A percentile compares a stretch with the other conserved stretches of the same genome.
Evolutionary conservation across 2,113 vertebrate species (phyloP).

Genomic region (Orthonyx spaldingii): DNA sequence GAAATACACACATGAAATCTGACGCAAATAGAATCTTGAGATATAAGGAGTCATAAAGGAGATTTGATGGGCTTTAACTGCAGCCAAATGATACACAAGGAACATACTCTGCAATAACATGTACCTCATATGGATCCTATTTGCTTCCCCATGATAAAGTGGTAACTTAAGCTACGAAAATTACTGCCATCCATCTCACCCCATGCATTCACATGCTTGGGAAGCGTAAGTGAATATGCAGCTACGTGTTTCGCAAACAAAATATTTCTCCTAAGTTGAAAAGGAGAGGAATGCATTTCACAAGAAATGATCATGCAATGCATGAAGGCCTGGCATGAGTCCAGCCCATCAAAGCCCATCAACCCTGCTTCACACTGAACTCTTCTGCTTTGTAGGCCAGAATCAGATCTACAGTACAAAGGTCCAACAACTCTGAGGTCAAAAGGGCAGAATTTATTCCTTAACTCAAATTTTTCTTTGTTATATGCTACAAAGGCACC

Average conservation of each 20-base stretch:
- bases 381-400: background rate
- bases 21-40: constrained; percentile 3
- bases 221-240: constrained; percentile 14
- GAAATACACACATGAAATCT: background rate
- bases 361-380: background rate
- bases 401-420: background rate
- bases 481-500: background rate
- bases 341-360: background rate
- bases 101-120: background rate
- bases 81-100: background rate
- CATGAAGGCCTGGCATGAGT: background rate
- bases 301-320: background rate
- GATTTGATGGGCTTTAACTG: constrained; percentile 35
- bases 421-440: background rate
- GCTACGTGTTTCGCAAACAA: constrained; percentile 18
- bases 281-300: background rate
- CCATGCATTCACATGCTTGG: constrained; percentile 23
- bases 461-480: background rate
- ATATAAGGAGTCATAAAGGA: constrained; percentile 27
- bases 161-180: constrained; percentile 72
- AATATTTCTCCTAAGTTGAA: background rate
- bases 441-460: background rate
- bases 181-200: constrained; percentile 79
- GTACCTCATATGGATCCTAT: constrained; percentile 44
- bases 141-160: constrained; percentile 73